phyloP scores from a whole-genome alignment of 2,113 vertebrate species.

The Crotophaga sulcirostris region DNA sequence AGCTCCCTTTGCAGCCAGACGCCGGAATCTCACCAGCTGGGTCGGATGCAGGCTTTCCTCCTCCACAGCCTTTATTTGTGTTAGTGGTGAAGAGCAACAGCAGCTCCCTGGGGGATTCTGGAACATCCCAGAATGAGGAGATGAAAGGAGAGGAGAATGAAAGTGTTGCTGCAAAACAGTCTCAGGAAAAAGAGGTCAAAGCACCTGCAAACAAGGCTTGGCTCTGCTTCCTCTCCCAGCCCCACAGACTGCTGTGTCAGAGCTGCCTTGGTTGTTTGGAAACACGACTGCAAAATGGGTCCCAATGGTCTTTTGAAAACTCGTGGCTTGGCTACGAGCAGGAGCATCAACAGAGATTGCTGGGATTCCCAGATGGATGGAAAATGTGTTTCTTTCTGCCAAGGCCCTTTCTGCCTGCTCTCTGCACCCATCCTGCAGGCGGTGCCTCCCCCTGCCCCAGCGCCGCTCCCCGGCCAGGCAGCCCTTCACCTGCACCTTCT shows the following conservation, averaged over 20 bases:
- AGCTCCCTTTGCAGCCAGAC: accelerated
- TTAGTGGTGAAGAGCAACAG: not conserved
- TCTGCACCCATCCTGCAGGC: not conserved
- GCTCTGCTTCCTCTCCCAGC: not conserved
- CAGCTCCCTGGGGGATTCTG: not conserved
- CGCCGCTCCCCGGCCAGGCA: not conserved
- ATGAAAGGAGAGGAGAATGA: not conserved
- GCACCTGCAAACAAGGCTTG: not conserved
- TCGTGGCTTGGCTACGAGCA: not conserved
- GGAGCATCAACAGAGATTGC: not conserved
- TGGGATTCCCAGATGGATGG: not conserved
- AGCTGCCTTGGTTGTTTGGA: not conserved
- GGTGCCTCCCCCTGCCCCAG: not conserved
- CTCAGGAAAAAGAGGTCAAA: not conserved
- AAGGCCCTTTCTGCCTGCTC: not conserved
- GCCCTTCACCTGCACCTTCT: not conserved
- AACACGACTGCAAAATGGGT: not conserved
- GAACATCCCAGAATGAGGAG: not conserved
- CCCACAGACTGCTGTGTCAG: not conserved
- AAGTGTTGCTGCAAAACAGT: not conserved
- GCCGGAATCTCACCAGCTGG: accelerated
- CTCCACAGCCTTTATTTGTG: not conserved
- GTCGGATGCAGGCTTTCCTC: not conserved
- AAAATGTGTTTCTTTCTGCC: not conserved
- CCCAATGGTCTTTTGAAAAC: not conserved